Percentiles rank a stretch among this genome's conserved stretches.
phyloP scores from a whole-genome alignment of 2,797 vertebrate genomes.

The Podarcis lilfordi region DNA sequence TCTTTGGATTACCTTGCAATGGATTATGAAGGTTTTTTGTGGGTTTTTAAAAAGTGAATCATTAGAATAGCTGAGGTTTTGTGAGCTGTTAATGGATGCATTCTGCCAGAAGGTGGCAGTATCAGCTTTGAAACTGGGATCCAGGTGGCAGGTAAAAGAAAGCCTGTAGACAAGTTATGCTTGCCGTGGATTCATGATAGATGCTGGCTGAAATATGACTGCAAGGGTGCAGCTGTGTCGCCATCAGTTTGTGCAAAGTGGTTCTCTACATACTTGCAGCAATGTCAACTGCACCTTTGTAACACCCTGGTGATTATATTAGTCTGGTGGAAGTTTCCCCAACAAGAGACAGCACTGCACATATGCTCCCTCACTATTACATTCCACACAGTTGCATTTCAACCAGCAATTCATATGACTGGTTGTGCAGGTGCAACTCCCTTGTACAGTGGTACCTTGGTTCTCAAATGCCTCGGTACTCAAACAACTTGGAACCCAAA shows the following conservation, averaged over 20 bases:
- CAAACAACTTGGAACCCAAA: too few relatives aligned
- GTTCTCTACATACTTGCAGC: neutral
- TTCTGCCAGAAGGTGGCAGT: conserved; percentile 22
- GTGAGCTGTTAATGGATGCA: neutral
- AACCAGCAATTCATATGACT: neutral
- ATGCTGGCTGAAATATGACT: neutral
- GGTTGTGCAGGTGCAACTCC: neutral
- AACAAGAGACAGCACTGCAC: neutral
- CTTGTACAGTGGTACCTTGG: too few relatives aligned
- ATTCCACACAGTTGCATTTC: neutral
- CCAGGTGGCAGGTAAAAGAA: neutral
- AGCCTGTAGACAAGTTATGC: neutral
- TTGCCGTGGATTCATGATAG: neutral
- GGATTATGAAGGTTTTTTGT: neutral
- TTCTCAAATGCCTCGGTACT: too few relatives aligned
- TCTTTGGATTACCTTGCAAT: neutral
- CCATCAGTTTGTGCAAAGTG: neutral
- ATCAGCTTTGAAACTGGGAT: neutral
- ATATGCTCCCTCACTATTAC: neutral
- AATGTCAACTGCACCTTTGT: neutral
- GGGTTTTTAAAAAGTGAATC: neutral
- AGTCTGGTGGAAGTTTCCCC: neutral
- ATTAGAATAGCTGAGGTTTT: neutral
- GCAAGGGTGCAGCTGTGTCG: neutral
- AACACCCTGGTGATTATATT: neutral